A percentile compares a stretch with the other conserved stretches of the same genome.
phyloP scores from a whole-genome alignment of 2,888 invertebrate species.

The Drosophila ustulata region DNA sequence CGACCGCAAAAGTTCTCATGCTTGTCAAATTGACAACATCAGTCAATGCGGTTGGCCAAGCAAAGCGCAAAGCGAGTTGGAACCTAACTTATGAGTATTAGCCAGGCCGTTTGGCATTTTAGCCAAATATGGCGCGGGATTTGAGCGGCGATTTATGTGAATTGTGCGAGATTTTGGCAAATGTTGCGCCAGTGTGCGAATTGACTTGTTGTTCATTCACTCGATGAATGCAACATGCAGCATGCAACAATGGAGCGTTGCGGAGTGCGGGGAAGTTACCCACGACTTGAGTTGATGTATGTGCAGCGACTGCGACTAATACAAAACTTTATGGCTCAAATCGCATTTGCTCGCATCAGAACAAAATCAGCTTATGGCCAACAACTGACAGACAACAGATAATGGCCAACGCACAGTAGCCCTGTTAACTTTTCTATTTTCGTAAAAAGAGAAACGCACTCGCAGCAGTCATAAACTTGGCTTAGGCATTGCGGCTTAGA shows the following conservation, averaged over 20 bases:
- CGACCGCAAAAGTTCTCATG: slow-evolving; percentile 72
- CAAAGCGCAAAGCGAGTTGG: slow-evolving; percentile 35
- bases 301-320: slow-evolving; percentile 54
- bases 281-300: slow-evolving; percentile 26
- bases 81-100: slow-evolving; percentile 72
- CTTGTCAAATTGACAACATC: slow-evolving; percentile 68
- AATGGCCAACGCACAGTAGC: slow-evolving; percentile 60
- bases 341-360: slow-evolving; percentile 74
- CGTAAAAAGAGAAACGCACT: slow-evolving; percentile 63
- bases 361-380: slow-evolving; percentile 75
- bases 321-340: slow-evolving; percentile 76
- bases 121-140: slow-evolving; percentile 74
- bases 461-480: slow-evolving; percentile 63
- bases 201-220: slow-evolving; percentile 24
- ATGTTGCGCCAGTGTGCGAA: slow-evolving; percentile 57
- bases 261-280: background rate
- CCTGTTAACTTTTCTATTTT: slow-evolving; percentile 68
- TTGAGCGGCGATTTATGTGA: slow-evolving; percentile 77
- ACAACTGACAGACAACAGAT: slow-evolving; percentile 15
- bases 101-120: slow-evolving; percentile 75
- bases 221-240: slow-evolving; percentile 18
- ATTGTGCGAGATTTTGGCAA: slow-evolving; percentile 77
- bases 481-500: slow-evolving; percentile 54
- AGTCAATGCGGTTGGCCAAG: slow-evolving; percentile 35
- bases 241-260: slow-evolving; percentile 4